Conservation (phyloP, 2,888 invertebrate species). For the Brassicogethes aeneus region DNA sequence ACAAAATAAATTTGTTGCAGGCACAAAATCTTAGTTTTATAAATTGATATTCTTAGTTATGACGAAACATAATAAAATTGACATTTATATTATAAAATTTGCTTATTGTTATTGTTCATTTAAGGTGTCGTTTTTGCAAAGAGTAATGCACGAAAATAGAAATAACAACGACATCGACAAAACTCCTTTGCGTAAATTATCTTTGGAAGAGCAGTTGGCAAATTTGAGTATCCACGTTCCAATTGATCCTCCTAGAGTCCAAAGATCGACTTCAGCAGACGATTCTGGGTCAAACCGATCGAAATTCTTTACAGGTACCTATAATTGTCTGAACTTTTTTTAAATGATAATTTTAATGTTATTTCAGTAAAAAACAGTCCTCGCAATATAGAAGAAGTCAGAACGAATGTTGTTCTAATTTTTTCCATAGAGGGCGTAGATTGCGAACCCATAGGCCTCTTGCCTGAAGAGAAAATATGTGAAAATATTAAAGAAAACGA, state of each 20-base stretch:
- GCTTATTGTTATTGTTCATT: conserved; percentile 9
- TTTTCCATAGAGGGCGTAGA: conserved; percentile 50
- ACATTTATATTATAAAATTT: too few relatives aligned
- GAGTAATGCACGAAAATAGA: conserved; percentile 25
- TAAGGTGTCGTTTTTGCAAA: conserved; percentile 44
- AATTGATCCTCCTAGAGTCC: not conserved
- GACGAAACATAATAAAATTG: too few relatives aligned
- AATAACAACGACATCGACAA: conserved; percentile 2
- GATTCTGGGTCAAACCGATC: not conserved
- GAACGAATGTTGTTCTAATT: conserved; percentile 49
- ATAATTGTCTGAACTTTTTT: conserved; percentile 5
- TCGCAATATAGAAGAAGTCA: conserved; percentile 13
- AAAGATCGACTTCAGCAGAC: not conserved
- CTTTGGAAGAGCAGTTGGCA: conserved; percentile 26
- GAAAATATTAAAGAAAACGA: conserved; percentile 35
- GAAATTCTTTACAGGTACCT: not conserved
- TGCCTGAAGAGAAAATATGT: conserved; percentile 51
- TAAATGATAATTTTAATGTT: conserved; percentile 31
- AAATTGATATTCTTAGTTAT: too few relatives aligned
- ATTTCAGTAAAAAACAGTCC: conserved; percentile 11
- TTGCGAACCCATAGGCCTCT: conserved; percentile 40
- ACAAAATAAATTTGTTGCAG: too few relatives aligned
- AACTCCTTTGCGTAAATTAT: conserved; percentile 1
- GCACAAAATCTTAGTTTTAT: too few relatives aligned
- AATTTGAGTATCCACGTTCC: conserved; percentile 2